phyloP scores from a whole-genome alignment of 2,113 vertebrate genomes.

The Alaudala cheleensis region DNA sequence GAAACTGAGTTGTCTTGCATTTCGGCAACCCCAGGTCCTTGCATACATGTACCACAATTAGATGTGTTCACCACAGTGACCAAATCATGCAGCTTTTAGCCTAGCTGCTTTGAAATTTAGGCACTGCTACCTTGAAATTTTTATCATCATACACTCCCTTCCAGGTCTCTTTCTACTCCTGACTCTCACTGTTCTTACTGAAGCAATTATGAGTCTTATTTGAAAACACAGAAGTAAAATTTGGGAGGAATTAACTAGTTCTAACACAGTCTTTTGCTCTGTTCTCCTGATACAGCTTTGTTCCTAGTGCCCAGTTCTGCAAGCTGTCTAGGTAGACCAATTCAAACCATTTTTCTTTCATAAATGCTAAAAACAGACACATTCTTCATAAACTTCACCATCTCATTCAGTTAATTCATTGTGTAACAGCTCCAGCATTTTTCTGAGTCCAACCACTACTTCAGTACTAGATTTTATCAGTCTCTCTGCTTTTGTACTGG shows the following conservation, averaged over 20 bases:
- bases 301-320: background rate
- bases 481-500: background rate
- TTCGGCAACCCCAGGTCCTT: background rate
- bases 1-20: background rate
- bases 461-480: background rate
- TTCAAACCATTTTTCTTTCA: background rate
- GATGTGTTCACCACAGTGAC: background rate
- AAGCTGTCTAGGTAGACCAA: background rate
- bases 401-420: background rate
- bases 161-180: background rate
- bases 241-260: background rate
- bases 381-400: background rate
- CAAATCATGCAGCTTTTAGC: background rate
- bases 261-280: background rate
- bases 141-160: background rate
- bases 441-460: background rate
- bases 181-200: background rate
- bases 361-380: background rate
- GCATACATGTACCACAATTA: background rate
- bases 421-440: background rate
- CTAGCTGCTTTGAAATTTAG: background rate
- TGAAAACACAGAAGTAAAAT: background rate
- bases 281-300: background rate
- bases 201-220: background rate
- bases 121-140: background rate